Evolutionary conservation across 2,888 invertebrate species (phyloP), one percentile per base, ranked within the genome.

Genomic region (Lordiphosa fenestrarum): DNA sequence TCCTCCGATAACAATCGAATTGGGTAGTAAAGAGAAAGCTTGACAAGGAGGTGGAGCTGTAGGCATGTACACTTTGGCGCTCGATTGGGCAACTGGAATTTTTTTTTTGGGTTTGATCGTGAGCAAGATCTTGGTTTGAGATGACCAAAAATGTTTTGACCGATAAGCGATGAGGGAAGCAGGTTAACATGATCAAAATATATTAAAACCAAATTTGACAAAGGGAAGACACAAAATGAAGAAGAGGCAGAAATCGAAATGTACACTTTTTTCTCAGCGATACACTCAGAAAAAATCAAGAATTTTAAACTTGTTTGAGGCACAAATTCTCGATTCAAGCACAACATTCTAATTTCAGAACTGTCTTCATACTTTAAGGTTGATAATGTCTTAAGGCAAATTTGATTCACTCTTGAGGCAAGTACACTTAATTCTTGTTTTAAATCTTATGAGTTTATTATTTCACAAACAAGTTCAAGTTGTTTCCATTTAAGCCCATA

Each of bases 51-150:
- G 39, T 9, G 50, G 33, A 40, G 44, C 49, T 49, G 36, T 46
- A 48, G 6, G 49, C 48, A 54, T 40, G 42, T 44, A 51, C 61
- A 65, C 47, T 75, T 64, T 65, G 41, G 58, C 64, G 53, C 67
- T 59, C 53, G 65, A 66, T 71, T 66, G 66, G 50, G 59, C 70
- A 72, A 74, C 65, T 77, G 72, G 74, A 76, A 81, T 77, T 72
- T 60, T 30, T 30, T 25, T 25, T 25, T 30, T 30, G 9, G 2
- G 7, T 30, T 37, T 38, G 63, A 56, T 63, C 57, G 63, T 63
- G 64, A 47, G 56, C 64, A 51, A 63, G 56, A 63, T 63, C 63
- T 62, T 46, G 44, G 55, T 50, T 41, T 44, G 39, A 53, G 55
- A 60, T 60, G 59, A 59, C 33, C 63, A 62, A 49, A 46, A 46